Conservation (phyloP, 2,888 invertebrate genomes). For the Autographa gamma region DNA sequence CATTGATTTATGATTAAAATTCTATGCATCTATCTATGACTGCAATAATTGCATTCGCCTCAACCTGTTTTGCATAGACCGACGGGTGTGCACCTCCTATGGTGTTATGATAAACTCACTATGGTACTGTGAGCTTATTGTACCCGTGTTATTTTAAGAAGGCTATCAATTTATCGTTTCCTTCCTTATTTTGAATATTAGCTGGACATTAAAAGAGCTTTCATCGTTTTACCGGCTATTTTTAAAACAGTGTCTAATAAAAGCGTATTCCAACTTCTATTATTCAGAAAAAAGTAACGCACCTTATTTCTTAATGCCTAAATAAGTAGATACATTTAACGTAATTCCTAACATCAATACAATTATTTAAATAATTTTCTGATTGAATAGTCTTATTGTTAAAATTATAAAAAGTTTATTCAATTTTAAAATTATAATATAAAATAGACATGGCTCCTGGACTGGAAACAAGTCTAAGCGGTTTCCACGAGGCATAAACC, state of each 20-base stretch:
- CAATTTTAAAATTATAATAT: not conserved
- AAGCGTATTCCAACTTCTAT: no score
- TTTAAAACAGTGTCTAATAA: not conserved
- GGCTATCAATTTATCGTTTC: conserved; percentile 56
- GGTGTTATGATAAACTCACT: conserved; percentile 61
- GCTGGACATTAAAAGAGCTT: conserved; percentile 35
- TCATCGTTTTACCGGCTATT: not conserved
- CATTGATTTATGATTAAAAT: conserved; percentile 77
- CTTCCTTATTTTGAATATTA: conserved; percentile 35
- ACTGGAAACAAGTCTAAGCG: conserved; percentile 3
- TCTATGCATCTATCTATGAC: conserved; percentile 72
- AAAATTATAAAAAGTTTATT: no score
- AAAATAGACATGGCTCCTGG: not conserved
- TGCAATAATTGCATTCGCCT: conserved; percentile 75
- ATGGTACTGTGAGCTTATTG: conserved; percentile 48
- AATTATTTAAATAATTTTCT: no score
- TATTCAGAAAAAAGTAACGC: no score
- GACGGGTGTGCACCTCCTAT: conserved; percentile 53
- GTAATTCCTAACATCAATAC: no score
- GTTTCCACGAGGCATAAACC: conserved; percentile 18
- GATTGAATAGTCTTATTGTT: no score
- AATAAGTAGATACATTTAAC: no score
- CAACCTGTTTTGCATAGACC: conserved; percentile 60
- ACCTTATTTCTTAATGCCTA: no score
- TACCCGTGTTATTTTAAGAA: conserved; percentile 42